Base-by-base conservation (phyloP, 2,888 invertebrate genomes). In the Xestia xanthographa region DNA sequence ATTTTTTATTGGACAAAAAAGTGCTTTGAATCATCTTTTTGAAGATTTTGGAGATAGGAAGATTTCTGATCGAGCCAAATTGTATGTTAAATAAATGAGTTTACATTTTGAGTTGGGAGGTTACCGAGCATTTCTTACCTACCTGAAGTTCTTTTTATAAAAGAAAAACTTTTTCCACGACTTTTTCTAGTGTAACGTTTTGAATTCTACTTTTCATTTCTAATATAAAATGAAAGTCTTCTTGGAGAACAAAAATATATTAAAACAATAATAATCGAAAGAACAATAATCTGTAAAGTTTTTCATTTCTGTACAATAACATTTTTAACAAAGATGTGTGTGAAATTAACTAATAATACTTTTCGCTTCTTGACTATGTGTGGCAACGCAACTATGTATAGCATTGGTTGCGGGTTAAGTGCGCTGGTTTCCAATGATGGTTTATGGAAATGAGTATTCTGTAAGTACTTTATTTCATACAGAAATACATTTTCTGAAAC, bases 1-100 rank as follows among this genome's bases (percentile, higher is more conserved):
- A 26, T 43, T 71, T 53, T 76, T 73, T 38, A 2, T 60, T 12
- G 11, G 14, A 17, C 6, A 29, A 45, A 77, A 63, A 66, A 26
- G 12, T 14, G 5, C 6, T 66, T 62, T 56, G 43, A 72, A 58
- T 56, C 17, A 67, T 56, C 29, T 50, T 71, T 75, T 70, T 48
- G 3, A 62, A 72, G 34, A 66, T 38, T 79, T 70, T 66, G 20
- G 17, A 34, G 29, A 29, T 70, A 11, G 0, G 5, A 12, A 29
- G 8, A 22, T 66, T 56, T 62, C 2, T 14, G 14, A n/a, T 43
- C 2, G 26, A 53, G 20, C 17, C 17, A 63, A 75, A 65, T 26
- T 22, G 2, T n/a, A 34, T 56, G 17, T 5, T 45, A 50, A 22
- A 17, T 34, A 9, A 48, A 26, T 48, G 12, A 38, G 6, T 29